phyloP scores from a whole-genome alignment of 2,113 vertebrate genomes.

The Cyanocitta stelleri region DNA sequence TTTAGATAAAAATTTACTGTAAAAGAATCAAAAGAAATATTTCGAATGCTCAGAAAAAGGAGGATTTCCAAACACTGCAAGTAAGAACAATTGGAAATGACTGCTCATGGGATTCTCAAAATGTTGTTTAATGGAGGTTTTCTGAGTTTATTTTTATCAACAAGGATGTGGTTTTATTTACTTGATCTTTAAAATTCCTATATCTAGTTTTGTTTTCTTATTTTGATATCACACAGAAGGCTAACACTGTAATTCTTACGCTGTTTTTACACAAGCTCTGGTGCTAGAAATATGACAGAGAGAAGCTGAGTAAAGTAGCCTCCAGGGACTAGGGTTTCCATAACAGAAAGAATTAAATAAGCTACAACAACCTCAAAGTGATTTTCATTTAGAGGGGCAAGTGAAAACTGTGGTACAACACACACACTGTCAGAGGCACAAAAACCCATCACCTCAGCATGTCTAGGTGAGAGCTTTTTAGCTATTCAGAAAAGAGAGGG shows the following conservation, averaged over 20 bases:
- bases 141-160: neutral
- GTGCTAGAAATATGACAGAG: neutral
- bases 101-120: neutral
- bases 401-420: neutral
- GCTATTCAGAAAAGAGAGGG: neutral
- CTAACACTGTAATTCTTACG: neutral
- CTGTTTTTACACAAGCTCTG: neutral
- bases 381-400: neutral
- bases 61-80: neutral
- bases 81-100: neutral
- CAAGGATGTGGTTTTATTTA: neutral
- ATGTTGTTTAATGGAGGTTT: neutral
- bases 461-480: neutral
- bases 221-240: neutral
- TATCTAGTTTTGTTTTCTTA: neutral
- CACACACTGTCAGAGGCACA: neutral
- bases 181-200: neutral
- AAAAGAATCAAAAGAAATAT: neutral
- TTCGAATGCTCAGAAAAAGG: neutral
- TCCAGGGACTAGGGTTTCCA: neutral
- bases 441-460: neutral
- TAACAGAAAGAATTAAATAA: neutral
- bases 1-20: neutral
- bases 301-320: neutral
- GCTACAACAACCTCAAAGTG: neutral